Percentiles rank a stretch among this genome's conserved stretches.
These are phyloP conservation scores for Pica pica DNA, from an alignment of 2,113 vertebrate species.

Conservation along the genomic window DNA sequence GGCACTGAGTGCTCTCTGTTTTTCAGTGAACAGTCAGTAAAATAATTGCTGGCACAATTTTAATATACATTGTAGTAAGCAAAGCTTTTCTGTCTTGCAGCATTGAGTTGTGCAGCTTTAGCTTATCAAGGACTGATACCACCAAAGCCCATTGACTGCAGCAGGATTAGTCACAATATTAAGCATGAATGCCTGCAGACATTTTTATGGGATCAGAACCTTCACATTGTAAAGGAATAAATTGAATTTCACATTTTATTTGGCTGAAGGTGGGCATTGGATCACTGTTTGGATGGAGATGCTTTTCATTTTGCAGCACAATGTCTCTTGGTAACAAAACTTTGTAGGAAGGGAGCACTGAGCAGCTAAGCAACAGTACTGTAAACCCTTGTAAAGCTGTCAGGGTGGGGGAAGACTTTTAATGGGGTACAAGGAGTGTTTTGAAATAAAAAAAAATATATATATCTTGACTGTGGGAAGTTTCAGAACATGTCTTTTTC, in stretches of 20 bases:
- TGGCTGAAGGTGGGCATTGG: neutral
- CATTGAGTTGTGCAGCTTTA: neutral
- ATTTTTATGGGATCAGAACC: neutral
- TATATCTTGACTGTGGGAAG: neutral
- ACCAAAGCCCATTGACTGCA: neutral
- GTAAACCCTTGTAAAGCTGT: neutral
- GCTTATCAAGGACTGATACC: neutral
- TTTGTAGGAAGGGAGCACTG: neutral
- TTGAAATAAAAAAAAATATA: neutral
- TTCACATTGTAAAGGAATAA: neutral
- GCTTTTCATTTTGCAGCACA: neutral
- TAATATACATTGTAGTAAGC: neutral
- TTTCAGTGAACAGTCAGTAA: neutral
- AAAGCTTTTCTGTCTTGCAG: neutral
- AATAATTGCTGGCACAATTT: neutral
- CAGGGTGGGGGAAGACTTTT: rapidly evolving
- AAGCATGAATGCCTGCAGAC: neutral
- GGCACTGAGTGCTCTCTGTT: neutral
- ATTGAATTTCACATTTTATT: neutral
- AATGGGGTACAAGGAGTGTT: neutral
- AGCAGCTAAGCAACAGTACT: neutral
- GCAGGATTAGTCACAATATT: neutral
- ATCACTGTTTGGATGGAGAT: neutral
- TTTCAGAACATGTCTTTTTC: neutral
- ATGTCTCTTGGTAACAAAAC: neutral